Base-by-base conservation (phyloP, 2,113 vertebrate species). In the Pimephales promelas region DNA sequence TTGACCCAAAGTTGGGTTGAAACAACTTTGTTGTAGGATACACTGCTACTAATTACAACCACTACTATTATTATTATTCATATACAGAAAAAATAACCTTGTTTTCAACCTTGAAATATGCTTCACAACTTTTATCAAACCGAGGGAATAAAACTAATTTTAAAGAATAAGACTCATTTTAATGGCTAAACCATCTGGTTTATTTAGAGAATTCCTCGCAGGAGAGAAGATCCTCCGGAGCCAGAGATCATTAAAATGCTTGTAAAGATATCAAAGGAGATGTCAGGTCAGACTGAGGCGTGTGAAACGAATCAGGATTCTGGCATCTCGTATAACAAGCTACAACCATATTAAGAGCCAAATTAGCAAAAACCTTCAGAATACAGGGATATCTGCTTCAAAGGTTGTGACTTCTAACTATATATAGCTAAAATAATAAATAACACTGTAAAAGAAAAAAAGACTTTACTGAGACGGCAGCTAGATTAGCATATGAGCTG, bases 401-500 rank as follows among this genome's bases (percentile, higher is more conserved):
- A 81, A 81, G 47, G 62, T 54, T 40, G 79, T 13, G 79, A 81
- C 79, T 43, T 57, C 24, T 28, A 28, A 45, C 18, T 80, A 49
- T 52, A 26, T 10, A 34, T 52, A 45, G 26, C 54, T 59, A 61
- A 72, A 24, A 8, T 34, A 73, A 45, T 57, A 68, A 73, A 34
- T 73, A 66, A 66, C 20, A 80, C 24, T 4, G 20, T 13, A 66
- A 28, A 68, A 66, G 14, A 84, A 70, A 56, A 56, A 59, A 62
- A 75, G 26, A 79, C 22, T n/a, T 26, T 18, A 79, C 59, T 71
- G 34, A 47, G 31, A 75, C 24, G 34, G 66, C 47, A 26, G 47
- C 75, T 75, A 72, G 71, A 85, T 83, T 77, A 77, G 54, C 74
- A 76, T 18, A 24, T n/a, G 49, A 54, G 76, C 34, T 75, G 74